Percentiles rank a stretch among this genome's conserved stretches.
These are phyloP conservation scores for Anastatus disparis DNA, from an alignment of 1,140 invertebrate species.

Conservation along the genomic window DNA sequence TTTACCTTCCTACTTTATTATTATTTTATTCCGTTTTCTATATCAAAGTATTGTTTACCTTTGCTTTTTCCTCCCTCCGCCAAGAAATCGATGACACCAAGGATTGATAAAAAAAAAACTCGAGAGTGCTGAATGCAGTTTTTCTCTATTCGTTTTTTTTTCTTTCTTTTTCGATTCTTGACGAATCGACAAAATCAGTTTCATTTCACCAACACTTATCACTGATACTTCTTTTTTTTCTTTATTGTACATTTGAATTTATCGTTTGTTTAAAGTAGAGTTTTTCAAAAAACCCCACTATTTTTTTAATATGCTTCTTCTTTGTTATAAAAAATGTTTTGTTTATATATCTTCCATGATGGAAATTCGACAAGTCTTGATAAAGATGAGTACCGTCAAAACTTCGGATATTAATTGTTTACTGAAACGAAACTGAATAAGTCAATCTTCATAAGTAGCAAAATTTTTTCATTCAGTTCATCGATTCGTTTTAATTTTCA, in stretches of 20 bases:
- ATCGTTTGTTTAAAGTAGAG: constrained; percentile 13
- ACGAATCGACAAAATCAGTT: constrained; percentile 12
- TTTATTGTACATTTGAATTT: constrained; percentile 9
- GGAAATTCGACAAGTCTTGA: background rate
- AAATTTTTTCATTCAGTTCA: constrained; percentile 5
- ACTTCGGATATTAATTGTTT: constrained; percentile 2
- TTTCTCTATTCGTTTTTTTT: background rate
- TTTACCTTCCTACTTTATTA: background rate
- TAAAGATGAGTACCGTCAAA: background rate
- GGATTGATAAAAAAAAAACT: constrained; percentile 16
- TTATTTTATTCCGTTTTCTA: background rate
- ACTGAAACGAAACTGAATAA: constrained; percentile 30
- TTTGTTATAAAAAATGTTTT: background rate
- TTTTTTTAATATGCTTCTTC: constrained; percentile 14
- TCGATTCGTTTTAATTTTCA: too few relatives aligned
- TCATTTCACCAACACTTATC: constrained; percentile 34
- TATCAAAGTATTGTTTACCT: constrained; percentile 19
- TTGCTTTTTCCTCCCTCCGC: background rate
- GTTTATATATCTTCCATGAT: constrained; percentile 6
- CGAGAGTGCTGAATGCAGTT: constrained; percentile 27
- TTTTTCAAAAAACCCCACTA: constrained; percentile 14
- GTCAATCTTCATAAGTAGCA: constrained; percentile 22
- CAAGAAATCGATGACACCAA: constrained; percentile 29
- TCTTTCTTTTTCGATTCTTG: constrained; percentile 15
- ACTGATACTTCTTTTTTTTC: constrained; percentile 6